Percentiles rank a stretch among this genome's conserved stretches.
Evolutionary conservation across 2,888 invertebrate species (phyloP).

Genomic region (Lathronympha strigana): DNA sequence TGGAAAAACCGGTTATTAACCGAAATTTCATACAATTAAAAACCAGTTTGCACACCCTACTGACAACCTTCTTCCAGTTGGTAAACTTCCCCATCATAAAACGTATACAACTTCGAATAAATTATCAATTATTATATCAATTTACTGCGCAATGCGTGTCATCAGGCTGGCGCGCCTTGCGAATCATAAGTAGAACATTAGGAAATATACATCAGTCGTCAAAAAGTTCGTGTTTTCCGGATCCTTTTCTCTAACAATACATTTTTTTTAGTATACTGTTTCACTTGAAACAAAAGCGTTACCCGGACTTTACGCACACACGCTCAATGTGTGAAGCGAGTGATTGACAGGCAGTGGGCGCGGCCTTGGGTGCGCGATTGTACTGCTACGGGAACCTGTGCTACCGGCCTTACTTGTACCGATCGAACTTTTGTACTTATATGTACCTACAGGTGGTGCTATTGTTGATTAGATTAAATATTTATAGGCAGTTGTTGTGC

Average conservation of each 20-base stretch:
- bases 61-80: too few relatives aligned
- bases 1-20: too few relatives aligned
- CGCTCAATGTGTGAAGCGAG: constrained; percentile 40
- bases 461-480: neutral
- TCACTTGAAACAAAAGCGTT: constrained; percentile 33
- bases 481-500: neutral
- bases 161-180: neutral
- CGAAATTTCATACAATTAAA: too few relatives aligned
- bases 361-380: constrained; percentile 47
- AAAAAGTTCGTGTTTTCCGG: constrained; percentile 10
- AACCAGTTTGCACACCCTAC: too few relatives aligned
- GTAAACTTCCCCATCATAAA: too few relatives aligned
- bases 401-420: constrained; percentile 46
- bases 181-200: neutral
- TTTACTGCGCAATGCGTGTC: neutral
- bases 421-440: constrained; percentile 33
- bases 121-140: too few relatives aligned
- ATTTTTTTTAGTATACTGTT: constrained; percentile 11
- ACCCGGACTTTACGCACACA: constrained; percentile 37
- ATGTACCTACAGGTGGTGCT: constrained; percentile 8
- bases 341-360: constrained; percentile 50
- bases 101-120: too few relatives aligned
- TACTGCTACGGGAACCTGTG: constrained; percentile 49
- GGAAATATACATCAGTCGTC: neutral
- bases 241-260: constrained; percentile 12